Base-by-base conservation (phyloP, 2,797 vertebrate genomes). In the Gallirallus australis region DNA sequence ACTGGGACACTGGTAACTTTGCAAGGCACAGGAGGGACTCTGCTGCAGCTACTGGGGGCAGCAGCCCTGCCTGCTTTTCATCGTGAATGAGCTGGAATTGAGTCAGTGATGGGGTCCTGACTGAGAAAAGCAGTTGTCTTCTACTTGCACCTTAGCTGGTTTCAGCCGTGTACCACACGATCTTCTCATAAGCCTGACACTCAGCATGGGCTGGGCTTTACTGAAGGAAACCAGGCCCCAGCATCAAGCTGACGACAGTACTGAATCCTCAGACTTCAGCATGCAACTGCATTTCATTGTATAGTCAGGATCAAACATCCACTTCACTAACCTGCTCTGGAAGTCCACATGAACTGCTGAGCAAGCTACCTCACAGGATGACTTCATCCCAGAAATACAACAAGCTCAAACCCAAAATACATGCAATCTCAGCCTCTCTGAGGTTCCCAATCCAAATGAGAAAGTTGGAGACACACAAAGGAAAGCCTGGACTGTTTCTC, bases 1-100 rank as follows among this genome's bases (percentile, higher is more conserved):
- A 20, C 47, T 72, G 1, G 0, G 28, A 64, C 4, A 20, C 47
- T 72, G 1, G 0, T 30, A 50, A 25, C 40, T 68, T 40, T 19
- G 66, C 47, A 21, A 1, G 4, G 63, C 52, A 54, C 15, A 9
- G 21, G 17, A 80, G 39, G 48, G 64, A 69, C 50, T 88, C 50
- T 81, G 61, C 33, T 68, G 33, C 52, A 86, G 59, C 50, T 52
- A 27, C 71, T 24, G 39, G 42, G 69, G 56, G 19, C 47, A 40
- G 23, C 18, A 50, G 75, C 64, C 71, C 42, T 17, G 72, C 47
- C 88, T 63, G 72, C 37, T 42, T 42, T 52, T 33, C 37, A 47
- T 53, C 30, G 57, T 59, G 3, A 0, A 4, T 9, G 57, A 69
- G 40, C 57, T 61, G 54, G 39, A 60, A 33, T 3, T 13, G 25